Evolutionary conservation across 2,888 invertebrate genomes (phyloP).

Genomic region (Poecilobothrus nobilitatus): DNA sequence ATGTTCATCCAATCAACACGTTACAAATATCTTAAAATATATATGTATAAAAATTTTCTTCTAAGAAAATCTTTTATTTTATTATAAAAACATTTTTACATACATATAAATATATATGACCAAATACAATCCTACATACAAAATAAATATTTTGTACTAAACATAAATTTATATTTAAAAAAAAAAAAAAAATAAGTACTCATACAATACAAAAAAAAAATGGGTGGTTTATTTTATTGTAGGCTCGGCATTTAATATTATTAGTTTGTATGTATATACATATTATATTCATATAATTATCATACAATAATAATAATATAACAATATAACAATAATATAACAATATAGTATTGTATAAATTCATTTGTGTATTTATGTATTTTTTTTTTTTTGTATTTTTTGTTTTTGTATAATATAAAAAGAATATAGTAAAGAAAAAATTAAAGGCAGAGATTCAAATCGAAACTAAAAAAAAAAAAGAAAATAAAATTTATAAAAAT

Average conservation of each 20-base stretch:
- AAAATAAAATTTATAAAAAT: too few species aligned
- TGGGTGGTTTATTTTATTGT: neutral
- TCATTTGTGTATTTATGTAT: too few species aligned
- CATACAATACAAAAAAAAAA: neutral
- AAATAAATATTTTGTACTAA: neutral
- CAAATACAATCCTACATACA: neutral
- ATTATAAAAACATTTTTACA: too few species aligned
- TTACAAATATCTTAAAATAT: neutral
- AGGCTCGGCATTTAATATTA: neutral
- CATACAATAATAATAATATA: too few species aligned
- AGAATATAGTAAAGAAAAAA: neutral
- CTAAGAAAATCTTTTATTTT: too few species aligned
- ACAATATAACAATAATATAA: too few species aligned
- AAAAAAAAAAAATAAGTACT: neutral
- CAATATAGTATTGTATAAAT: too few species aligned
- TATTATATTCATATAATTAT: too few species aligned
- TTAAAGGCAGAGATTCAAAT: neutral
- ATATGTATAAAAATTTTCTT: neutral
- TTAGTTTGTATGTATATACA: too few species aligned
- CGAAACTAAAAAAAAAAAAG: neutral
- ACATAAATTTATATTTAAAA: neutral
- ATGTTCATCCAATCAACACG: neutral
- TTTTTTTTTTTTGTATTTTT: neutral
- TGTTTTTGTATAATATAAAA: neutral
- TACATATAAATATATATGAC: too few species aligned